Evolutionary conservation across 2,888 invertebrate species (phyloP).

Genomic region (Mythimna loreyi): DNA sequence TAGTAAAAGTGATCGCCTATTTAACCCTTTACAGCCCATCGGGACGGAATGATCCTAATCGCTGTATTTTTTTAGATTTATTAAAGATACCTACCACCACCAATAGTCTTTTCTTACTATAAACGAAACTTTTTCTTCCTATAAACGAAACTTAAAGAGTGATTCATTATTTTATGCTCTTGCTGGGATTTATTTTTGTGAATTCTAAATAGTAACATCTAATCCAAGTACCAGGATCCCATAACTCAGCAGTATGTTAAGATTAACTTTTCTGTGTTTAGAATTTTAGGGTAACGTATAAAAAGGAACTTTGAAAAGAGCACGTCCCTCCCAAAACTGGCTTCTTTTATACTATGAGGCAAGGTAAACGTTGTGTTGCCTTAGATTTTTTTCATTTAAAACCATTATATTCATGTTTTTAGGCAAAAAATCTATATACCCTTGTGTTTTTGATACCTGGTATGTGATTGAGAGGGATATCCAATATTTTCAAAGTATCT

Average conservation of each 20-base stretch:
- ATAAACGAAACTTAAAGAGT: neutral
- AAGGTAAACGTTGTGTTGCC: constrained; percentile 1
- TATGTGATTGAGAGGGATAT: neutral
- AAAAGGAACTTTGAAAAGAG: constrained; percentile 67
- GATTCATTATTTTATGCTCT: neutral
- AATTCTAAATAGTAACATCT: constrained; percentile 60
- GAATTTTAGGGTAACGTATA: constrained; percentile 1
- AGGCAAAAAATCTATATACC: neutral
- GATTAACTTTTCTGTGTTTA: constrained; percentile 62
- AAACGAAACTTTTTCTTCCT: neutral
- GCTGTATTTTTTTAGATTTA: neutral
- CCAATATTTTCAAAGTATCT: constrained; percentile 14
- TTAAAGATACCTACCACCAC: neutral
- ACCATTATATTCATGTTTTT: constrained; percentile 3
- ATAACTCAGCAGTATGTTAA: constrained; percentile 72
- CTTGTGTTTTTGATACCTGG: neutral
- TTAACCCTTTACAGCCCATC: constrained; percentile 69
- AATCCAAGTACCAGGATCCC: constrained; percentile 78
- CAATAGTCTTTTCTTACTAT: neutral
- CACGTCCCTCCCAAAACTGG: constrained; percentile 61
- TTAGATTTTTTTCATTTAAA: neutral
- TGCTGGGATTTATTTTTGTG: constrained; percentile 7
- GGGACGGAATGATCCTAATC: neutral
- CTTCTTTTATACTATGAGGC: constrained; percentile 23
- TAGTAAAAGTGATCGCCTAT: constrained; percentile 72